Conservation (phyloP, 2,113 vertebrate species). For the Onychostruthus taczanowskii region DNA sequence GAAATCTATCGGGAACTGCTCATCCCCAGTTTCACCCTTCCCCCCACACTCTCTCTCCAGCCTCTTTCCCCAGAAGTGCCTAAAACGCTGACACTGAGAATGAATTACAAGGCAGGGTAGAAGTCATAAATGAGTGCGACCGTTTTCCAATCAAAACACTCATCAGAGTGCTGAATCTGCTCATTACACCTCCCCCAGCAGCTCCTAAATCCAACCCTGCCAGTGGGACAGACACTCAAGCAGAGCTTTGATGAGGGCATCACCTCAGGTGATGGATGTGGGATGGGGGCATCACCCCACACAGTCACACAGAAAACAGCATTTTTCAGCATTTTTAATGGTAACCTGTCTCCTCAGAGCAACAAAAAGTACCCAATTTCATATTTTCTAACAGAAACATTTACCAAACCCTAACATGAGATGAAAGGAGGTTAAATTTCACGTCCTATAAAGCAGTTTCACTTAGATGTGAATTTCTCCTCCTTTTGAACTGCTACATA, state of each 20-base stretch:
- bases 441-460: background rate
- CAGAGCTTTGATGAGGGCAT: background rate
- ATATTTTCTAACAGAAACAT: background rate
- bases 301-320: background rate
- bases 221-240: background rate
- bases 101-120: background rate
- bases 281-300: background rate
- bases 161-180: background rate
- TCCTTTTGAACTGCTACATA: background rate
- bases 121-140: background rate
- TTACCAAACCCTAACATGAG: background rate
- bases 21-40: background rate
- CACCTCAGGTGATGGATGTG: background rate
- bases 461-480: background rate
- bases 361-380: background rate
- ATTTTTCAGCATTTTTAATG: background rate
- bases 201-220: background rate
- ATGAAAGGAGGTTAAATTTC: background rate
- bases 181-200: background rate
- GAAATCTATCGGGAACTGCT: background rate
- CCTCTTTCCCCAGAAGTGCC: background rate
- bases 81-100: background rate
- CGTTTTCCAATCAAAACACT: background rate
- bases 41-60: background rate
- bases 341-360: background rate